Evolutionary conservation across 2,113 vertebrate species (phyloP).

Genomic region (Tinamus guttatus): DNA sequence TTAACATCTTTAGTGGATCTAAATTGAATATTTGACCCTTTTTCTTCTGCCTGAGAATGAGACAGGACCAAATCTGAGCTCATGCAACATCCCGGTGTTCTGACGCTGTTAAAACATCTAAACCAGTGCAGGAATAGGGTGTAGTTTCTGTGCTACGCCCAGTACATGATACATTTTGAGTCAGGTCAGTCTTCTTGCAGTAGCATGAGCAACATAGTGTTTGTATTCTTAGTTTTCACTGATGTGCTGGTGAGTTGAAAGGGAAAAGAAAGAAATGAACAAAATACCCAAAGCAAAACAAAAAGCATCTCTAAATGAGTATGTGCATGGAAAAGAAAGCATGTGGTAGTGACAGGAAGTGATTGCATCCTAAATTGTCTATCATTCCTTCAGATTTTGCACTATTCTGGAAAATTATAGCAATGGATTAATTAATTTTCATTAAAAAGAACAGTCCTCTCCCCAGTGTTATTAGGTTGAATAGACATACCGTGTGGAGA

Average conservation of each 20-base stretch:
- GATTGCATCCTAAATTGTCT: not conserved
- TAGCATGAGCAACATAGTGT: not conserved
- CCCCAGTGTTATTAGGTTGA: not conserved
- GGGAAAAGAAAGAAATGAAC: not conserved
- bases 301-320: not conserved
- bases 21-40: not conserved
- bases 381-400: conserved; percentile 16
- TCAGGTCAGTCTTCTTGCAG: not conserved
- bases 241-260: not conserved
- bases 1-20: not conserved
- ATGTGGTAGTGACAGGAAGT: not conserved
- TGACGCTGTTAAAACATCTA: not conserved
- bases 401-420: not conserved
- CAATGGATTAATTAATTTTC: not conserved
- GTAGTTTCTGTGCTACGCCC: not conserved
- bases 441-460: not conserved
- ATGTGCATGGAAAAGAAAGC: not conserved
- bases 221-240: conserved; percentile 12
- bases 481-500: conserved; percentile 6
- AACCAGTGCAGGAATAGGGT: not conserved
- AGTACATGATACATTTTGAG: not conserved
- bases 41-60: not conserved
- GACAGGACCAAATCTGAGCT: not conserved
- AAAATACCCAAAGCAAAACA: not conserved
- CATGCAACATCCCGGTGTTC: not conserved